Evolutionary conservation across 2,888 invertebrate genomes (phyloP).

Genomic region (Brachylomia viminalis): DNA sequence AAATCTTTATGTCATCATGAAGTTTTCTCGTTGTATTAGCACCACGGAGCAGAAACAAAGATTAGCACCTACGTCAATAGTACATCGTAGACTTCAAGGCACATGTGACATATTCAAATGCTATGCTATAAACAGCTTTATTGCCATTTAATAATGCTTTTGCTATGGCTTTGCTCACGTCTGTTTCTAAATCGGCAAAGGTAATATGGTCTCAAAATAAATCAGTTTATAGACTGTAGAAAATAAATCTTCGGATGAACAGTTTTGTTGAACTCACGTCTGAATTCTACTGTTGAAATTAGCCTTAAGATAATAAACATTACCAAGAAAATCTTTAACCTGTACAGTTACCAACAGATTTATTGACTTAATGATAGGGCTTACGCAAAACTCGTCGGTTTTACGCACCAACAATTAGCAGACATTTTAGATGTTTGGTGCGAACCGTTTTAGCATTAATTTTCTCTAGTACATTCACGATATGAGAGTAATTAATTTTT

Average conservation of each 20-base stretch:
- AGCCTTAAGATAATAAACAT: constrained; percentile 42
- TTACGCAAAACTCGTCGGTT: constrained; percentile 27
- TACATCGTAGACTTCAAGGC: constrained; percentile 41
- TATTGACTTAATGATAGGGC: constrained; percentile 33
- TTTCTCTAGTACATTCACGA: constrained; percentile 36
- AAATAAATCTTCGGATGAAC: constrained; percentile 41
- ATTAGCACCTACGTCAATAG: constrained; percentile 25
- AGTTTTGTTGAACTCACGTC: constrained; percentile 37
- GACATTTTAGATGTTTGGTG: constrained; percentile 31
- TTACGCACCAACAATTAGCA: constrained; percentile 32
- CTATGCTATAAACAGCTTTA: constrained; percentile 22
- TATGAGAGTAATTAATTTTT: constrained; percentile 35
- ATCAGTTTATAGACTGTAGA: constrained; percentile 39
- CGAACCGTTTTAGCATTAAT: constrained; percentile 23
- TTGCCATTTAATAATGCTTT: constrained; percentile 21
- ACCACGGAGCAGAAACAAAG: too few species aligned
- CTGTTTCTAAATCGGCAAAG: constrained; percentile 49
- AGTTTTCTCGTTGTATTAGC: constrained; percentile 8
- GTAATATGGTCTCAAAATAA: constrained; percentile 44
- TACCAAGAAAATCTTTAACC: constrained; percentile 39
- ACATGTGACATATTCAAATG: constrained; percentile 26
- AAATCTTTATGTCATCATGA: constrained; percentile 16
- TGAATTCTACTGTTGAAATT: constrained; percentile 39
- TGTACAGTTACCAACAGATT: constrained; percentile 34
- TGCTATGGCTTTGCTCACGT: constrained; percentile 12